Evolutionary conservation across 2,113 vertebrate genomes (phyloP).

Genomic region (Camelus dromedarius): DNA sequence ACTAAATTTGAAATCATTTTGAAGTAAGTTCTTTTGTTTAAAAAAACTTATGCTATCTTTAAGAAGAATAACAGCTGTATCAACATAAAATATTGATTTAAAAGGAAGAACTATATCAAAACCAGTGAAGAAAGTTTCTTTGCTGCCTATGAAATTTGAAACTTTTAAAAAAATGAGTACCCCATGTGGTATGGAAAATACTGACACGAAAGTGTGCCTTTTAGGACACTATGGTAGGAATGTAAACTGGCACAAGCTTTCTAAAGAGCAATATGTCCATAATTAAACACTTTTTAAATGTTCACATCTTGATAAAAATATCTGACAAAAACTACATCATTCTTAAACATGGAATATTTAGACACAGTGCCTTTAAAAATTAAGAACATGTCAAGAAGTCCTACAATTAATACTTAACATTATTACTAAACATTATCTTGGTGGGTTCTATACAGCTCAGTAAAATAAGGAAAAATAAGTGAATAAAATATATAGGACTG

Average conservation of each 20-base stretch:
- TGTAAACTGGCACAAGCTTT: conserved; percentile 26
- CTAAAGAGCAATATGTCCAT: conserved; percentile 22
- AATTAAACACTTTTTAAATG: conserved; percentile 46
- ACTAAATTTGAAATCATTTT: conserved; percentile 47
- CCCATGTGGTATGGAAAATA: not conserved
- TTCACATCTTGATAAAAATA: conserved; percentile 32
- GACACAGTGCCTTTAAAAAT: conserved; percentile 31
- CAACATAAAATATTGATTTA: conserved; percentile 34
- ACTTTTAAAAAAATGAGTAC: not conserved
- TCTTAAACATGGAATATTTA: conserved; percentile 52
- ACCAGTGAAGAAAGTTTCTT: not conserved
- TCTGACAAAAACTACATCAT: conserved; percentile 10
- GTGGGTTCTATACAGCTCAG: conserved; percentile 7
- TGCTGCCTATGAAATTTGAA: conserved; percentile 53
- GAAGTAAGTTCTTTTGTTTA: conserved; percentile 39
- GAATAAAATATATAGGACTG: conserved; percentile 22
- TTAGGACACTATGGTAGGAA: not conserved
- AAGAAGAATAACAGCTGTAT: conserved; percentile 37
- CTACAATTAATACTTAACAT: conserved; percentile 41
- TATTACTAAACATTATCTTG: conserved; percentile 30
- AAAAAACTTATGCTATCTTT: not conserved
- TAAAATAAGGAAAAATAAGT: conserved; percentile 4
- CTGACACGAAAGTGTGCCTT: not conserved
- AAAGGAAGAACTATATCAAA: conserved; percentile 58
- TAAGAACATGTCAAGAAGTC: conserved; percentile 29